Evolutionary conservation across 2,888 invertebrate genomes (phyloP).

Genomic region (Deroplatys truncata): DNA sequence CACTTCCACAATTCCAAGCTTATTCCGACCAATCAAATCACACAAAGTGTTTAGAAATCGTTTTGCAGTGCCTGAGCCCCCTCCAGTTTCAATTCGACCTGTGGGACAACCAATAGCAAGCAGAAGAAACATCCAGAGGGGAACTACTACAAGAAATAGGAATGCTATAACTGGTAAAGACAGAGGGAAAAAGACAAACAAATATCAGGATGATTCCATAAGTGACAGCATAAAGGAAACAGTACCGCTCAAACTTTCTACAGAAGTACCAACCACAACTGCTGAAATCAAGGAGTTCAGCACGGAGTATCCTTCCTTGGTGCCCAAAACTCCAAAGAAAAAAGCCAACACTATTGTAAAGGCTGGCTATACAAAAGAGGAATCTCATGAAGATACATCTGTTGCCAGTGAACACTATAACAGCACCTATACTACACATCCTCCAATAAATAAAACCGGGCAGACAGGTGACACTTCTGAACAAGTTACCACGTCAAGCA

Average conservation of each 20-base stretch:
- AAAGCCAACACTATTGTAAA: not conserved
- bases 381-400: not conserved
- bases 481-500: not conserved
- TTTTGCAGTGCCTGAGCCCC: not conserved
- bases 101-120: not conserved
- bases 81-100: slow-evolving; percentile 25
- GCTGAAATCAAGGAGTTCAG: not conserved
- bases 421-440: not conserved
- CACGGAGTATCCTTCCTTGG: not conserved
- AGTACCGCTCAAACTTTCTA: not conserved
- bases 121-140: not conserved
- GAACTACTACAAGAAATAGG: not conserved
- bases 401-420: not conserved
- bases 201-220: not conserved
- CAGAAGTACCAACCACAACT: not conserved
- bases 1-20: not conserved
- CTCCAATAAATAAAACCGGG: not conserved
- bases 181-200: not conserved
- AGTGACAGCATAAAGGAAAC: not conserved
- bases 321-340: not conserved
- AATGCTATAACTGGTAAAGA: not conserved
- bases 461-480: not conserved
- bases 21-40: not conserved
- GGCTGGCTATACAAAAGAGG: not conserved
- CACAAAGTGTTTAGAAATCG: not conserved